These are phyloP conservation scores for Anolis sagrei DNA, from an alignment of 2,113 vertebrate genomes.

Conservation along the genomic window DNA sequence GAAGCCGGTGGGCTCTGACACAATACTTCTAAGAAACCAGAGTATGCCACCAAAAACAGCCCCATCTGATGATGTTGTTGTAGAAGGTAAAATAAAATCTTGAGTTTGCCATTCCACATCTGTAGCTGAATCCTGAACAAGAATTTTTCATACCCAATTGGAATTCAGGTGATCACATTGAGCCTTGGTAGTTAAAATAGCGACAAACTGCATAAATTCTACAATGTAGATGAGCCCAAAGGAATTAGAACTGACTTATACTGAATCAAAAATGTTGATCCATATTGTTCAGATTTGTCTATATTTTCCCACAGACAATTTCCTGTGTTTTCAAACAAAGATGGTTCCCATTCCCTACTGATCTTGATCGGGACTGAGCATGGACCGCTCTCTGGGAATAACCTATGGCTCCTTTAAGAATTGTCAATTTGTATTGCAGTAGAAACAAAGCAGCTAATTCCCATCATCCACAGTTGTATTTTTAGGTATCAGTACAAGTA, in stretches of 20 bases:
- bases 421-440: not conserved
- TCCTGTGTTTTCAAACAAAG: not conserved
- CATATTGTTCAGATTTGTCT: not conserved
- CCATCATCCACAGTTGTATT: not conserved
- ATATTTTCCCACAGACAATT: too few species aligned
- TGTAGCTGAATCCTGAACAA: too few species aligned
- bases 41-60: too few species aligned
- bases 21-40: too few species aligned
- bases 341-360: not conserved
- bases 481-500: slow-evolving; percentile 40
- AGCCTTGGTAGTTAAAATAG: too few species aligned
- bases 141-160: too few species aligned
- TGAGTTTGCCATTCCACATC: too few species aligned
- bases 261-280: not conserved
- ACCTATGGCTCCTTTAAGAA: not conserved
- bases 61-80: too few species aligned
- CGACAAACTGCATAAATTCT: too few species aligned
- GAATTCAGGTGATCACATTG: too few species aligned
- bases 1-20: too few species aligned
- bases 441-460: not conserved
- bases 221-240: not conserved
- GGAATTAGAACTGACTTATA: not conserved
- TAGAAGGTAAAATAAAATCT: too few species aligned
- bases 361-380: not conserved
- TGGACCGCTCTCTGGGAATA: not conserved